Conservation (phyloP, 2,797 vertebrate genomes). For the Argya squamiceps region DNA sequence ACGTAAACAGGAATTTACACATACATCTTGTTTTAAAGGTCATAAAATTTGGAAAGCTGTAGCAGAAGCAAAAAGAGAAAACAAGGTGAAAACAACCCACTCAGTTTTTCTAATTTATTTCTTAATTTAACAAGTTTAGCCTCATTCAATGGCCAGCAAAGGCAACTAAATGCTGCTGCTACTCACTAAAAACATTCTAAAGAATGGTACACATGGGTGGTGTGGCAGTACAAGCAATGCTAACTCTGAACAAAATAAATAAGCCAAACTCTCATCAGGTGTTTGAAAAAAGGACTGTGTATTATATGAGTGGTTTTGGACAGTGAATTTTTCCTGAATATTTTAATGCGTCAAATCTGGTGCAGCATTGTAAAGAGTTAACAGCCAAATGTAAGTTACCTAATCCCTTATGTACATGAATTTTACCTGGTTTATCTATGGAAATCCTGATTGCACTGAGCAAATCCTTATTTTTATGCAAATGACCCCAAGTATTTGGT, state of each 20-base stretch:
- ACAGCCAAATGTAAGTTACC: background rate
- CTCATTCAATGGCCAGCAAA: background rate
- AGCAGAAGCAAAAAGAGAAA: background rate
- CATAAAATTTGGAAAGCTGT: background rate
- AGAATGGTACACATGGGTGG: background rate
- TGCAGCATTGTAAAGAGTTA: background rate
- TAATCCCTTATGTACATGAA: accelerated
- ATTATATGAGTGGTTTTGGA: background rate
- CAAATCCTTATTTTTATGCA: background rate
- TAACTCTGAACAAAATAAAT: background rate
- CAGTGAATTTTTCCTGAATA: background rate
- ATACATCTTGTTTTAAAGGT: background rate
- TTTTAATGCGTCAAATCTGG: background rate
- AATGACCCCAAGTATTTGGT: accelerated
- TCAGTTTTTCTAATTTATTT: background rate
- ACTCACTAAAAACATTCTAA: background rate
- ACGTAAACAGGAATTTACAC: background rate
- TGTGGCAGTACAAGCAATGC: background rate
- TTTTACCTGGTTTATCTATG: background rate
- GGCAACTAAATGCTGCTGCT: background rate
- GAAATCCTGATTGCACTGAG: background rate
- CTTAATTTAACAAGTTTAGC: background rate
- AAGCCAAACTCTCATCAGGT: background rate
- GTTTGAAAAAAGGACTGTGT: background rate
- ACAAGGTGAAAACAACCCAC: background rate